Conservation (phyloP, 2,797 vertebrate species). For the Phyllotis vaccarum region DNA sequence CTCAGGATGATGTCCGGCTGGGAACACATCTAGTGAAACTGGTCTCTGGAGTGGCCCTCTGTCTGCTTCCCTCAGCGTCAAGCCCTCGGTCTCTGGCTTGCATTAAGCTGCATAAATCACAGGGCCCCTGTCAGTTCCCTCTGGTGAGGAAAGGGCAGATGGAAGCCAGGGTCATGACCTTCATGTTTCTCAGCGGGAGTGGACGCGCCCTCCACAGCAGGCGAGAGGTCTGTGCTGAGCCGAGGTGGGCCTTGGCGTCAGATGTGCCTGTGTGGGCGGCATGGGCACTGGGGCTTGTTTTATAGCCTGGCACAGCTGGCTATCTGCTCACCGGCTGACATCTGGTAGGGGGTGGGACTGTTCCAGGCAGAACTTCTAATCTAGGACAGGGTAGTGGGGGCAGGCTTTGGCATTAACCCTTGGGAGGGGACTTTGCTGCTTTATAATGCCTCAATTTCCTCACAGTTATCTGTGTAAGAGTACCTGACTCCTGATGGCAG, state of each 20-base stretch:
- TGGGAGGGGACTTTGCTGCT: rapidly evolving
- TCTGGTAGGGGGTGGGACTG: slow-evolving; percentile 39
- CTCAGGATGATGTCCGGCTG: not conserved
- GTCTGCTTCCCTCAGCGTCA: not conserved
- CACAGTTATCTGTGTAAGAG: not conserved
- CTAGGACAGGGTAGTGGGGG: no score
- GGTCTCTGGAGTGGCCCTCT: not conserved
- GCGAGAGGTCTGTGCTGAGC: slow-evolving; percentile 91
- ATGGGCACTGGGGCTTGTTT: slow-evolving; percentile 59
- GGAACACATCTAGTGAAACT: not conserved
- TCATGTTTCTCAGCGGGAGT: slow-evolving; percentile 89
- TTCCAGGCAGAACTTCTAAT: not conserved
- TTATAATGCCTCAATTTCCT: not conserved
- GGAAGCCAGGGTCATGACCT: slow-evolving; percentile 90
- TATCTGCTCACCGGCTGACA: not conserved
- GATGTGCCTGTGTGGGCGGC: slow-evolving; percentile 67
- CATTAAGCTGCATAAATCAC: slow-evolving; percentile 87
- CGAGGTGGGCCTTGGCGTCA: slow-evolving; percentile 87
- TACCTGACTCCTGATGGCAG: rapidly evolving
- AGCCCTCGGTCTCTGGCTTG: slow-evolving; percentile 58
- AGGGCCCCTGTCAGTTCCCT: slow-evolving; percentile 86
- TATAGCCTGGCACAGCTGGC: slow-evolving; percentile 53
- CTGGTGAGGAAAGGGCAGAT: slow-evolving; percentile 86
- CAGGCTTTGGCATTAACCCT: not conserved
- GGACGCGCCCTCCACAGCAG: slow-evolving; percentile 87